phyloP scores from a whole-genome alignment of 2,797 vertebrate genomes.

The Taeniopygia guttata region DNA sequence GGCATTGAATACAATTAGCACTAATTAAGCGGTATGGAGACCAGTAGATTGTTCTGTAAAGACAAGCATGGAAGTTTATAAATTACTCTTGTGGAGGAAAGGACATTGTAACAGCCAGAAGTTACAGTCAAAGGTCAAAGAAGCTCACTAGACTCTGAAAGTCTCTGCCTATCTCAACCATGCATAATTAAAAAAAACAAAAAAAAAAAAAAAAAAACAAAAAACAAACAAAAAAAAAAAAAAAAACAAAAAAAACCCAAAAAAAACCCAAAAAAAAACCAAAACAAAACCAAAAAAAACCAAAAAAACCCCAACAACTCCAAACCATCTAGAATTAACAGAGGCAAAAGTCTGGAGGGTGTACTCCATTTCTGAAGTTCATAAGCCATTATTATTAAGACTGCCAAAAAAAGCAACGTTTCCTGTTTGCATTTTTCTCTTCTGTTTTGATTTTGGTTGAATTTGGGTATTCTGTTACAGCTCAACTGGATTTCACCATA shows the following conservation, averaged over 20 bases:
- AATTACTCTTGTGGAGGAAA: background rate
- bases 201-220: too few species aligned
- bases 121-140: background rate
- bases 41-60: background rate
- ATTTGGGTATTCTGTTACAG: background rate
- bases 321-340: background rate
- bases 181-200: background rate
- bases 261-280: too few species aligned
- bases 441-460: constrained; percentile 27
- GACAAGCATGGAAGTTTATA: background rate
- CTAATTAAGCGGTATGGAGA: background rate
- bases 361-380: background rate
- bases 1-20: background rate
- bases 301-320: too few species aligned
- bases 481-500: background rate
- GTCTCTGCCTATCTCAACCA: background rate
- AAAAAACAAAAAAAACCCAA: too few species aligned
- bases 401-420: background rate
- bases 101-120: background rate
- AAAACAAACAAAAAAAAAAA: too few species aligned
- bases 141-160: background rate
- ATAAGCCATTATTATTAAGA: background rate
- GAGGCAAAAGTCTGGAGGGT: background rate
- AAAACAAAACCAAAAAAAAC: too few species aligned
- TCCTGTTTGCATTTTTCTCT: constrained; percentile 3